A percentile compares a stretch with the other conserved stretches of the same genome.
Conservation (phyloP, 2,113 vertebrate species). For the Hippocampus zosterae region DNA sequence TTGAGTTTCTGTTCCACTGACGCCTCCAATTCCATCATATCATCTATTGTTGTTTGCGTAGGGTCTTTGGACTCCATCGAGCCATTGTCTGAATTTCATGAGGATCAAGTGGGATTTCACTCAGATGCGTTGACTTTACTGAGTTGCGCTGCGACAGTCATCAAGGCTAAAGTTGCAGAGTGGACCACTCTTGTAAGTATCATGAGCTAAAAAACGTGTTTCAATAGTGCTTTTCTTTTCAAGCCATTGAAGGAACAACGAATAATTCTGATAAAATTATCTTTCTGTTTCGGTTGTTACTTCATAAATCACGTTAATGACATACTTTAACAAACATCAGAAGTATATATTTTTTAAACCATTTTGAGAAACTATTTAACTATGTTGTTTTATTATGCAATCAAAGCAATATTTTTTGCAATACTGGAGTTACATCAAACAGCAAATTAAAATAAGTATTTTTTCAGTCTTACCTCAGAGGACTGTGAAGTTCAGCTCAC, state of each 20-base stretch:
- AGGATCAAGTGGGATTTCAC: slow-evolving; percentile 49
- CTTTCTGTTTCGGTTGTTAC: no score
- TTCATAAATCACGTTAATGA: no score
- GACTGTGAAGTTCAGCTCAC: background rate
- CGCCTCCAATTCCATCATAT: background rate
- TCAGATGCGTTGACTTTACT: slow-evolving; percentile 38
- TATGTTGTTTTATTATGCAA: background rate
- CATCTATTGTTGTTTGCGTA: slow-evolving; percentile 23
- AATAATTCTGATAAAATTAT: background rate
- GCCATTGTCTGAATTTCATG: slow-evolving; percentile 38
- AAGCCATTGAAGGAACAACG: background rate
- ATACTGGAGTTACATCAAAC: no score
- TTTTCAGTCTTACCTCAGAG: background rate
- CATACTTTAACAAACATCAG: no score
- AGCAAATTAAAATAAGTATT: background rate
- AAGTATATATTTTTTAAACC: no score
- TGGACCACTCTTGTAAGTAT: slow-evolving; percentile 75
- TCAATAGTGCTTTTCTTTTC: background rate
- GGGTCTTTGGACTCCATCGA: slow-evolving; percentile 57
- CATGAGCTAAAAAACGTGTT: background rate
- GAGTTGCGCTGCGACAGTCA: slow-evolving; percentile 19
- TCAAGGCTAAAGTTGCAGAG: slow-evolving; percentile 48
- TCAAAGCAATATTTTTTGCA: background rate
- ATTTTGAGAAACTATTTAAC: no score
- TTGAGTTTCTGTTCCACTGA: no score